Percentiles rank a stretch among this genome's conserved stretches.
Evolutionary conservation across 2,888 invertebrate genomes (phyloP).

Genomic region (Epicampocera succincta): DNA sequence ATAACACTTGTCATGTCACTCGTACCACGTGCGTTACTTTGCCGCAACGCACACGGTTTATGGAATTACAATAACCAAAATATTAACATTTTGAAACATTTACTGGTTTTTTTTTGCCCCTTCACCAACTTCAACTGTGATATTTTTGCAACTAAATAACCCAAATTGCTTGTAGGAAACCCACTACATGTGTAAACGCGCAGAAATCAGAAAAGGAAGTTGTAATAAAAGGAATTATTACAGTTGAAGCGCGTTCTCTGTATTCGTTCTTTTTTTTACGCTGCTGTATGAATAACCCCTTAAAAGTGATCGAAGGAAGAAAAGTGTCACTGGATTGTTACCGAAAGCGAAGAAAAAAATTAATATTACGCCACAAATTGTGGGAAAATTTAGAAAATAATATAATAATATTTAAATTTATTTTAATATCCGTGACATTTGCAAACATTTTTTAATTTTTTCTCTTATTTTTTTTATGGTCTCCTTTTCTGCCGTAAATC

Average conservation of each 20-base stretch:
- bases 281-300: slow-evolving; percentile 28
- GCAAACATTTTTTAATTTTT: no score
- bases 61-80: slow-evolving; percentile 20
- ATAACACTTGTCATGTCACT: slow-evolving; percentile 67
- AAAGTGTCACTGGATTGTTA: no score
- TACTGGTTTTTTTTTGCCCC: not conserved
- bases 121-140: slow-evolving; percentile 10
- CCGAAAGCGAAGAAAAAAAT: no score
- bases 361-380: no score
- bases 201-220: slow-evolving; percentile 15
- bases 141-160: slow-evolving; percentile 24
- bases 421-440: no score
- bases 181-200: not conserved
- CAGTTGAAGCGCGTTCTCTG: slow-evolving; percentile 32
- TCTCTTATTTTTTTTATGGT: no score
- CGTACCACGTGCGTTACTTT: slow-evolving; percentile 30
- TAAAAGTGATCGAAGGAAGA: not conserved
- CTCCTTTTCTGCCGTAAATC: no score
- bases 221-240: slow-evolving; percentile 58
- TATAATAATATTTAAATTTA: no score
- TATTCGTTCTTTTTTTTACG: not conserved
- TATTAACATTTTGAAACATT: slow-evolving; percentile 39
- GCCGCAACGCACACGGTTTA: not conserved
- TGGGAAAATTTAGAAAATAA: no score
- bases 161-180: slow-evolving; percentile 30